Conservation (phyloP, 2,113 vertebrate genomes). For the Entosphenus tridentatus region DNA sequence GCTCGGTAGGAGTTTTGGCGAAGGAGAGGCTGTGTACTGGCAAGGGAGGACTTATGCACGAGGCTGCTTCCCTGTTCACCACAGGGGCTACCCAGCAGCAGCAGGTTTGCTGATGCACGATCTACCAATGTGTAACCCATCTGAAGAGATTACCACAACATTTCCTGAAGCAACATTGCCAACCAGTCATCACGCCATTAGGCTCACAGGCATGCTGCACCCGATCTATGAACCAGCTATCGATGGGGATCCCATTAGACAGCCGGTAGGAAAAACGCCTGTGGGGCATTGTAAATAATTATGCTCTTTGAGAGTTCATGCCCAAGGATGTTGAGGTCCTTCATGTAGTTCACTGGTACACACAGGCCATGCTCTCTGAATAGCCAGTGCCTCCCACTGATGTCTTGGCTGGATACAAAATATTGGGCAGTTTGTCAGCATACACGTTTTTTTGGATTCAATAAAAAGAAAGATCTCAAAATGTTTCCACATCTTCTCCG, state of each 20-base stretch:
- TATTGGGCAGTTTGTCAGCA: constrained; percentile 95
- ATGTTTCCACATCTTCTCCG: constrained; percentile 91
- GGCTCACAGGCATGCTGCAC: constrained; percentile 12
- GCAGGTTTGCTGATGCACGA: too few relatives aligned
- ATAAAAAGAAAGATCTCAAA: constrained; percentile 96
- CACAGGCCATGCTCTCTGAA: constrained; percentile 98
- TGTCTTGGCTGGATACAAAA: constrained; percentile 94
- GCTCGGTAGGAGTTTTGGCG: too few relatives aligned
- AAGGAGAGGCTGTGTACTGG: too few relatives aligned
- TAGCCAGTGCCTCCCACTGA: constrained; percentile 93
- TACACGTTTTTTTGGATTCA: constrained; percentile 94
- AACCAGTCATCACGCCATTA: too few relatives aligned
- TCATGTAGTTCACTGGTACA: constrained; percentile 98
- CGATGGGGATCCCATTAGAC: constrained; percentile 97
- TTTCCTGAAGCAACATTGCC: too few relatives aligned
- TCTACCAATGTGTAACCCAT: too few relatives aligned
- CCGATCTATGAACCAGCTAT: constrained; percentile 99
- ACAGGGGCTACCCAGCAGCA: too few relatives aligned
- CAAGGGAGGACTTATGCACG: too few relatives aligned
- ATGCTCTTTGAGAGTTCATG: constrained; percentile 98
- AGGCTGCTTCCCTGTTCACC: too few relatives aligned
- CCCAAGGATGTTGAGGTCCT: constrained; percentile 91
- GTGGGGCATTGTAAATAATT: constrained; percentile 98
- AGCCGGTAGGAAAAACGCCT: constrained; percentile 75
- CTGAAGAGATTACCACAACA: too few relatives aligned